phyloP scores from a whole-genome alignment of 2,797 vertebrate genomes.

The Xiphorhynchus erythropygius region DNA sequence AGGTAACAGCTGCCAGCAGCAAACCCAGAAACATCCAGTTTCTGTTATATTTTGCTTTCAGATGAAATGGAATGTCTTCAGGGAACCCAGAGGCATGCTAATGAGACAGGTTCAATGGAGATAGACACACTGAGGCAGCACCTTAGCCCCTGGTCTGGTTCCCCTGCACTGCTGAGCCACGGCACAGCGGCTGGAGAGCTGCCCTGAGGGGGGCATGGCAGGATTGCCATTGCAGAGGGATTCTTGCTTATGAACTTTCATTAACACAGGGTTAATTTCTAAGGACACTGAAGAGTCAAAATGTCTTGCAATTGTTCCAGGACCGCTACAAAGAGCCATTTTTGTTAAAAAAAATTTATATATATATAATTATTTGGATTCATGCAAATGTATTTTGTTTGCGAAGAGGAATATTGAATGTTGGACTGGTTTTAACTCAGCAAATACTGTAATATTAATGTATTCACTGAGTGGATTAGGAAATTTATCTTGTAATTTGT shows the following conservation, averaged over 20 bases:
- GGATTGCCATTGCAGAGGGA: conserved; percentile 15
- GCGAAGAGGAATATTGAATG: conserved; percentile 51
- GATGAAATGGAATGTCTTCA: conserved; percentile 42
- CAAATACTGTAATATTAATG: conserved; percentile 69
- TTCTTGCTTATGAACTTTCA: conserved; percentile 57
- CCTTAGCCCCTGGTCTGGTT: conserved; percentile 45
- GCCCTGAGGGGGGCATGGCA: conserved; percentile 33
- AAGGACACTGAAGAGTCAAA: conserved; percentile 47
- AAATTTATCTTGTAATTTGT: conserved; percentile 70
- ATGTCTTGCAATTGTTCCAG: conserved; percentile 37
- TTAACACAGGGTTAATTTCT: conserved; percentile 60
- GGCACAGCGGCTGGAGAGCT: background rate
- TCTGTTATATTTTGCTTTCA: conserved; percentile 68
- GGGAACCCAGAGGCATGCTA: conserved; percentile 51
- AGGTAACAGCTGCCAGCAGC: conserved; percentile 73
- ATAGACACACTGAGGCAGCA: conserved; percentile 46
- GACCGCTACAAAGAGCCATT: background rate
- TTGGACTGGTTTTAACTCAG: conserved; percentile 59
- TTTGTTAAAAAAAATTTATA: background rate
- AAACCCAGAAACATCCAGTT: conserved; percentile 68
- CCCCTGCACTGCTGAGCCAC: background rate
- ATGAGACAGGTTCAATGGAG: conserved; percentile 66
- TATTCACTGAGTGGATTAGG: conserved; percentile 64
- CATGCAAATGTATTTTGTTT: conserved; percentile 51
- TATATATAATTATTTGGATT: conserved; percentile 3